Conservation (phyloP, 2,888 invertebrate species). For the Pilophorus perplexus region DNA sequence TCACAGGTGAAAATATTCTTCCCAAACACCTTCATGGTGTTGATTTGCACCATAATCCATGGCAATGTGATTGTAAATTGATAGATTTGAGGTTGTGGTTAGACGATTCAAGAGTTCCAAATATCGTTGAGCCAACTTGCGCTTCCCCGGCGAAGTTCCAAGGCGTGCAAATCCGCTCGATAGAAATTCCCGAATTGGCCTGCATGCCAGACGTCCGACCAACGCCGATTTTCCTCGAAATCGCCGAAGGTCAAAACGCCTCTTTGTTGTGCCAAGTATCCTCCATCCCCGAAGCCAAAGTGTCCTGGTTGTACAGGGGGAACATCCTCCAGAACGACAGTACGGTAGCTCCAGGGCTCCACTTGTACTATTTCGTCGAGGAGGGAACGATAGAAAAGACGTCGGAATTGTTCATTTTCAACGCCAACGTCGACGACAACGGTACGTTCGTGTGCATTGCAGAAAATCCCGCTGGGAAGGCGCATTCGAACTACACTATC, state of each 20-base stretch:
- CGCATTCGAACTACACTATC: conserved; percentile 78
- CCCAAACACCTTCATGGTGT: conserved; percentile 77
- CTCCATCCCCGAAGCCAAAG: conserved; percentile 76
- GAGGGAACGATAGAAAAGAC: conserved; percentile 71
- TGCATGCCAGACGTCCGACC: conserved; percentile 77
- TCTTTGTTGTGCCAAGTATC: conserved; percentile 76
- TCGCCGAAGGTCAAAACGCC: conserved; percentile 76
- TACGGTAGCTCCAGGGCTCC: conserved; percentile 63
- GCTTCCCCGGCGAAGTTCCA: conserved; percentile 66
- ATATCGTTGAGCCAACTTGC: conserved; percentile 75
- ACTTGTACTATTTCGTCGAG: conserved; percentile 68
- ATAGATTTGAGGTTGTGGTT: conserved; percentile 76
- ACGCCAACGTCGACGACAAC: conserved; percentile 74
- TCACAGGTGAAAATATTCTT: conserved; percentile 67
- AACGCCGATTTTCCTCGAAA: conserved; percentile 70
- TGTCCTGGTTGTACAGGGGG: conserved; percentile 82
- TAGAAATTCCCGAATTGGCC: conserved; percentile 70
- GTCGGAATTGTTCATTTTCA: conserved; percentile 75
- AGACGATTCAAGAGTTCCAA: conserved; percentile 70
- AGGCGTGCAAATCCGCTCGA: conserved; percentile 65
- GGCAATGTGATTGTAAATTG: conserved; percentile 84
- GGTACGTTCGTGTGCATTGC: conserved; percentile 84
- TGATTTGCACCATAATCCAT: conserved; percentile 80
- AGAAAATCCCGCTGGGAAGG: conserved; percentile 77
- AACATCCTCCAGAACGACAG: conserved; percentile 75